These are phyloP conservation scores for Nasonovia ribisnigri DNA, from an alignment of 2,888 invertebrate genomes.

Conservation along the genomic window DNA sequence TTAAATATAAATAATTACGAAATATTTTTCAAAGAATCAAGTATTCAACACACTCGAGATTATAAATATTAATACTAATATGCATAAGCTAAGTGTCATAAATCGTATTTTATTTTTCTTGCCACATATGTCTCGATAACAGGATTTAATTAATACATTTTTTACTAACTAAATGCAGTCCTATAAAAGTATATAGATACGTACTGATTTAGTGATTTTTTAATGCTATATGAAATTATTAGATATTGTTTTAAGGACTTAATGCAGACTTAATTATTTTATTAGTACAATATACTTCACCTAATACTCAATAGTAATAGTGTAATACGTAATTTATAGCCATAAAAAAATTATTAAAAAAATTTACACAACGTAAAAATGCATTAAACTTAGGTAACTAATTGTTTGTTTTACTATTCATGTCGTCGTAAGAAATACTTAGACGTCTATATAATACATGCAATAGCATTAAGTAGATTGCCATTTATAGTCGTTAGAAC, in stretches of 20 bases:
- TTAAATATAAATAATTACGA: not conserved
- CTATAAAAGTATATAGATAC: not conserved
- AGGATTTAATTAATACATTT: not conserved
- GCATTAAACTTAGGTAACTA: not conserved
- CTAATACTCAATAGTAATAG: not conserved
- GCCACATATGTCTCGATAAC: not conserved
- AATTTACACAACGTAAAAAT: not conserved
- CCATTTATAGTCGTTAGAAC: not conserved
- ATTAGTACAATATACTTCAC: not conserved
- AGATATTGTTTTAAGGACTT: not conserved
- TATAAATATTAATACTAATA: not conserved
- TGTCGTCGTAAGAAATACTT: not conserved
- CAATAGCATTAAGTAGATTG: too few relatives aligned
- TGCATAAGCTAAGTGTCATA: not conserved
- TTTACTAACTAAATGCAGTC: not conserved
- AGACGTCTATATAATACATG: not conserved
- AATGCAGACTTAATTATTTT: not conserved
- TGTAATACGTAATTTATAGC: not conserved
- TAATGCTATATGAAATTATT: not conserved
- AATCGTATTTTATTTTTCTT: not conserved
- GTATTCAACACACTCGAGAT: not conserved
- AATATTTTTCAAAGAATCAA: not conserved
- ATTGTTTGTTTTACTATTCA: not conserved
- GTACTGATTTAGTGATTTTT: not conserved
- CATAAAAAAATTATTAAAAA: not conserved